A percentile compares a stretch with the other conserved stretches of the same genome.
phyloP scores from a whole-genome alignment of 2,888 invertebrate species.

The Lithophane leautieri region DNA sequence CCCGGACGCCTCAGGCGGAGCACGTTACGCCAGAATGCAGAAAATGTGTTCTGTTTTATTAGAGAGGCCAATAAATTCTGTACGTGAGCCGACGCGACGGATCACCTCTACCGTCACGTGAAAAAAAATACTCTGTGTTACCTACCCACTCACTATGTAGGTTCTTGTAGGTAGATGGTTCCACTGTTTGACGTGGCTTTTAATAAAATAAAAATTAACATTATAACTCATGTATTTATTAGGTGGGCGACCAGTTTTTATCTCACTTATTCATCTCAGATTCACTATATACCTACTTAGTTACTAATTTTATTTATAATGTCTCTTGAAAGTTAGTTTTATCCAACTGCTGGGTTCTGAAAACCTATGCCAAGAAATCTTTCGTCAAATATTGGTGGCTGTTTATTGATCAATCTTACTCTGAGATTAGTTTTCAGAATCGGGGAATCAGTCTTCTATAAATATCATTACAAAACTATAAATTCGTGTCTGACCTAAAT shows the following conservation, averaged over 20 bases:
- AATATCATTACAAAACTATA: background rate
- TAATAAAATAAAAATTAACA: background rate
- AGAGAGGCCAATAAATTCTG: constrained; percentile 85
- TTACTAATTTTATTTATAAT: background rate
- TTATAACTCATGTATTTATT: background rate
- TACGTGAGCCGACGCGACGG: constrained; percentile 81
- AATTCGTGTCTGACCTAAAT: too few relatives aligned
- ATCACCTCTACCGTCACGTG: constrained; percentile 73
- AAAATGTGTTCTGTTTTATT: constrained; percentile 88
- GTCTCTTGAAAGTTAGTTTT: background rate
- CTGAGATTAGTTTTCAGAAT: background rate
- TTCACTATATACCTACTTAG: background rate
- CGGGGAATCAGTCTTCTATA: background rate
- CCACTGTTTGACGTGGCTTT: constrained; percentile 7
- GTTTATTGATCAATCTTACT: background rate
- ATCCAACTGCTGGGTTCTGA: background rate
- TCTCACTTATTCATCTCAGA: background rate
- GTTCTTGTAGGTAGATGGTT: background rate
- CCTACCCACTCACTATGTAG: constrained; percentile 17
- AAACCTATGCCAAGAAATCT: constrained; percentile 2
- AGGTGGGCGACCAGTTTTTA: background rate
- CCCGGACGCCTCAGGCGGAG: constrained; percentile 44
- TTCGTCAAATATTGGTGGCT: background rate
- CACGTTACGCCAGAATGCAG: constrained; percentile 80
- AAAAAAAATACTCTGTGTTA: constrained; percentile 72